A percentile compares a stretch with the other conserved stretches of the same genome.
phyloP scores from a whole-genome alignment of 2,113 vertebrate genomes.

The Epinephelus fuscoguttatus region DNA sequence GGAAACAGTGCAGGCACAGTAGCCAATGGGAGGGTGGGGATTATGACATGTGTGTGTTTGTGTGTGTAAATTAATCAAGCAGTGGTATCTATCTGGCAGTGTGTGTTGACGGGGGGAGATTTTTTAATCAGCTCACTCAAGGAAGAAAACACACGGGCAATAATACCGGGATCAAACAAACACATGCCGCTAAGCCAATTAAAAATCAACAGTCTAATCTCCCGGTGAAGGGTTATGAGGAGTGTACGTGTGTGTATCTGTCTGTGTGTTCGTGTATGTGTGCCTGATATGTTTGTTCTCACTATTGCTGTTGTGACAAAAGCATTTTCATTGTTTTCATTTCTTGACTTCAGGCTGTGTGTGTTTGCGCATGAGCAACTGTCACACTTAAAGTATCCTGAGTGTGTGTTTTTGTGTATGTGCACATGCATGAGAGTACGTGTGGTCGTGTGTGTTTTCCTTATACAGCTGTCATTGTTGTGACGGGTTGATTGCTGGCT shows the following conservation, averaged over 20 bases:
- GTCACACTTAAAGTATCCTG: slow-evolving; percentile 9
- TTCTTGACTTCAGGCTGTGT: slow-evolving; percentile 25
- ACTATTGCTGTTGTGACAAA: slow-evolving; percentile 9
- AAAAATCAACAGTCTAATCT: slow-evolving; percentile 65
- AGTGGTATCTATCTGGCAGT: slow-evolving; percentile 46
- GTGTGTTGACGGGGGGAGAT: slow-evolving; percentile 53
- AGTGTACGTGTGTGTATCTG: background rate
- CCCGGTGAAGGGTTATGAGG: slow-evolving; percentile 21
- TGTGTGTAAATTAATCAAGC: slow-evolving; percentile 74
- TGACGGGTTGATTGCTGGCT: slow-evolving; percentile 46
- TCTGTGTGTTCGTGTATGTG: background rate
- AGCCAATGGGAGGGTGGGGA: slow-evolving; percentile 73
- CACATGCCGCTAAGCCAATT: slow-evolving; percentile 64
- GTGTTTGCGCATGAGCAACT: slow-evolving; percentile 37
- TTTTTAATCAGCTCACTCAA: slow-evolving; percentile 78
- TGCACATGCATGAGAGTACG: slow-evolving; percentile 7
- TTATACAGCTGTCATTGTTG: slow-evolving; percentile 71
- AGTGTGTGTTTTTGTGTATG: slow-evolving; percentile 11
- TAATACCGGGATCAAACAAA: slow-evolving; percentile 68
- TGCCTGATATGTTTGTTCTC: background rate
- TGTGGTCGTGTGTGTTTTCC: slow-evolving; percentile 27
- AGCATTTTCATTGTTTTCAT: slow-evolving; percentile 16
- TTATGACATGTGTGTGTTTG: slow-evolving; percentile 66
- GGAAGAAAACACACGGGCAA: slow-evolving; percentile 62
- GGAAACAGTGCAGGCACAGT: slow-evolving; percentile 72